Base-by-base conservation (phyloP, 2,797 vertebrate species). In the Xerus rutilus region DNA sequence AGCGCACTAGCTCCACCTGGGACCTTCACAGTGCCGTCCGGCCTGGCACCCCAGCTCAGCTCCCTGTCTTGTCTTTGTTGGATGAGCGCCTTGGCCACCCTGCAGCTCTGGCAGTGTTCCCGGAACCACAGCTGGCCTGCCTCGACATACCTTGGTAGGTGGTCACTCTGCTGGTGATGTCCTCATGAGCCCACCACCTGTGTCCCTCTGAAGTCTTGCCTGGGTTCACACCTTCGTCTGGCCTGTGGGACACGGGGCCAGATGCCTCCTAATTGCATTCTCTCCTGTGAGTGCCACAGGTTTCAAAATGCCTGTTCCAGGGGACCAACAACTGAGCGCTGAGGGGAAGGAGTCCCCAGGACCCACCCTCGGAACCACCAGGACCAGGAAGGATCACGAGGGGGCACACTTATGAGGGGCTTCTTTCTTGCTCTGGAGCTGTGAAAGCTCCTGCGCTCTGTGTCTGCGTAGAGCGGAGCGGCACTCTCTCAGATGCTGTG, bases 171-270 rank as follows among this genome's bases (percentile, higher is more conserved):
- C 8, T 0, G 20, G 32, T 54, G 83, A 30, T 11, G 23, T 32
- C 45, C n/a, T 15, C 11, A 32, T 28, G 35, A 5, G 3, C 49
- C 35, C 49, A 8, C 3, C 10, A 7, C 21, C 52, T 25, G 21
- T 20, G 43, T 17, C 28, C 11, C 5, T 17, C 43, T 20, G 0
- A 30, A 13, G 47, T 23, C 72, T 20, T 28, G 21, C 23, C 30
- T 23, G 7, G 17, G 57, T n/a, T 25, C 32, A 17, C 0, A 0
- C 30, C 30, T 25, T 10, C 57, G 2, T 13, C 4, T 52, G 70
- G 70, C 13, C 43, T 59, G 30, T 25, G 28, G 12, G 57, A 45
- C 5, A 12, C 8, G 7, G n/a, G 39, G 39, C 39, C 67, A 39
- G 13, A 43, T 43, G 25, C 59, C 28, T 13, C 28, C 35, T 5